Evolutionary conservation across 2,888 invertebrate genomes (phyloP).

Genomic region (Cartodere bifasciata): DNA sequence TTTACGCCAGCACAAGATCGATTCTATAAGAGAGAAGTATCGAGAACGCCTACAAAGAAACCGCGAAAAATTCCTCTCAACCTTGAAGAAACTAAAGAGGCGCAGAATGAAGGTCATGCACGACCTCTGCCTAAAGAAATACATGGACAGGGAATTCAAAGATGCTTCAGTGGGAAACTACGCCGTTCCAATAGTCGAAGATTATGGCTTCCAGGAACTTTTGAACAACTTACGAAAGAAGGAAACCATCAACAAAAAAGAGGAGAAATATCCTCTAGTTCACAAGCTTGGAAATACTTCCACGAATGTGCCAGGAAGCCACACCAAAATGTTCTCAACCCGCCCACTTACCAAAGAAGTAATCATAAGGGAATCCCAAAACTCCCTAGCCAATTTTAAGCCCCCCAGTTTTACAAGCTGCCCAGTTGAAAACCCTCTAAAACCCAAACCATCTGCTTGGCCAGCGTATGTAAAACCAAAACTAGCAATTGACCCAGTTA

Average conservation of each 20-base stretch:
- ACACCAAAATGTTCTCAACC: too few relatives aligned
- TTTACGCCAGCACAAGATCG: constrained; percentile 18
- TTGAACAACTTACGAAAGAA: too few relatives aligned
- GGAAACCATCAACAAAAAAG: constrained; percentile 16
- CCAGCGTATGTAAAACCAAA: too few relatives aligned
- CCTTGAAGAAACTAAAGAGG: constrained; percentile 20
- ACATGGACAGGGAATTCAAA: constrained; percentile 13
- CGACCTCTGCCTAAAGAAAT: constrained; percentile 17
- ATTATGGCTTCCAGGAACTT: constrained; percentile 20
- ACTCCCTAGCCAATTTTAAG: too few relatives aligned
- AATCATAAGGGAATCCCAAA: too few relatives aligned
- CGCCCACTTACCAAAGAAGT: too few relatives aligned
- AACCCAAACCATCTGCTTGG: too few relatives aligned
- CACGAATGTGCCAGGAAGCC: not conserved
- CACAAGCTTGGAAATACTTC: not conserved
- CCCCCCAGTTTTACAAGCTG: too few relatives aligned
- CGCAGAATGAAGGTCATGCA: constrained; percentile 18
- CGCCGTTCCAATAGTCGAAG: constrained; percentile 19
- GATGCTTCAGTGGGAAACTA: constrained; percentile 24
- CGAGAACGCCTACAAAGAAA: constrained; percentile 19
- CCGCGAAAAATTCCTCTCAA: constrained; percentile 20
- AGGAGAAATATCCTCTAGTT: not conserved
- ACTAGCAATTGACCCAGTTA: too few relatives aligned
- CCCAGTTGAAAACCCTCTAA: too few relatives aligned
- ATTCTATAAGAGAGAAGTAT: constrained; percentile 20